Evolutionary conservation across 2,888 invertebrate species (phyloP).

Genomic region (Masnerella sp.): DNA sequence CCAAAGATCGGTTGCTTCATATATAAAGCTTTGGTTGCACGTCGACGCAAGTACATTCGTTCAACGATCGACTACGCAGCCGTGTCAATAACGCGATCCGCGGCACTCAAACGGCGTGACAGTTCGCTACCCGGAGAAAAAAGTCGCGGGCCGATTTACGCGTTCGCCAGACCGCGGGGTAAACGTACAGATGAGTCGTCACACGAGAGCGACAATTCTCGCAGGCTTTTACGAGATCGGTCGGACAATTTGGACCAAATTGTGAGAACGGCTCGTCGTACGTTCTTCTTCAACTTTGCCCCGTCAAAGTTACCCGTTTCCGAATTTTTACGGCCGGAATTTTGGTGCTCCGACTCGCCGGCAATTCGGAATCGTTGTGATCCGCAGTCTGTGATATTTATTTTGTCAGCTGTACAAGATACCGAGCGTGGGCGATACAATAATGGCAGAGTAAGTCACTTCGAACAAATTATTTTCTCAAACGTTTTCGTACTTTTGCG

Average conservation of each 20-base stretch:
- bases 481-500: too few species aligned
- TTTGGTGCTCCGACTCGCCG: constrained; percentile 12
- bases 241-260: constrained; percentile 62
- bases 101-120: constrained; percentile 38
- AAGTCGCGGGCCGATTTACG: constrained; percentile 13
- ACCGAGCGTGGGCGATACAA: too few species aligned
- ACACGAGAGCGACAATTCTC: constrained; percentile 64
- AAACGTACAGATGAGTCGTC: constrained; percentile 64
- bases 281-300: too few species aligned
- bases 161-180: constrained; percentile 27
- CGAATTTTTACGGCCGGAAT: not conserved
- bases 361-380: too few species aligned
- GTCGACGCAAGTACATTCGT: constrained; percentile 66
- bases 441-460: too few species aligned
- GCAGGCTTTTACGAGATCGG: constrained; percentile 66
- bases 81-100: constrained; percentile 38
- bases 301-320: not conserved
- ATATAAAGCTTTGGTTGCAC: constrained; percentile 69
- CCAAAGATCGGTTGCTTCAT: constrained; percentile 67
- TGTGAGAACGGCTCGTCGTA: too few species aligned
- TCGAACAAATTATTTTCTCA: too few species aligned
- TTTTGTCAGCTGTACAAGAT: too few species aligned
- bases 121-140: constrained; percentile 14
- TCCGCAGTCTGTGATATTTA: too few species aligned
- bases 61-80: constrained; percentile 54